These are phyloP conservation scores for Muraenolepis orangiensis DNA, from an alignment of 2,797 vertebrate genomes.

Conservation along the genomic window DNA sequence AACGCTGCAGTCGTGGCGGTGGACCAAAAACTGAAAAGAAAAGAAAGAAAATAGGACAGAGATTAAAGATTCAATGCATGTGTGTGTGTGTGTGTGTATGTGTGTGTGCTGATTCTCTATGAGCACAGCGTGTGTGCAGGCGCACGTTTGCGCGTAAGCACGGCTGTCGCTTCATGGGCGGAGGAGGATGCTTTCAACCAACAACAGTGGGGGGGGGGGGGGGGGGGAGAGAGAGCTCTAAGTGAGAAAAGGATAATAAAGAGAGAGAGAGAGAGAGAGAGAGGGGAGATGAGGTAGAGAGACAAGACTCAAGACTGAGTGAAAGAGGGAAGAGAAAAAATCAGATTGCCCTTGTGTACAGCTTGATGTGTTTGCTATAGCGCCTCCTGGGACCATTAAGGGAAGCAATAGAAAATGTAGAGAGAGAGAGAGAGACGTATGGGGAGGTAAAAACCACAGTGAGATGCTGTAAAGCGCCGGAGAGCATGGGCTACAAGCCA, in stretches of 20 bases:
- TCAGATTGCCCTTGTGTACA: background rate
- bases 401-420: too few species aligned
- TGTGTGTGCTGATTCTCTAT: too few species aligned
- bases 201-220: slow-evolving; percentile 26
- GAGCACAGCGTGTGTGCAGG: slow-evolving; percentile 23
- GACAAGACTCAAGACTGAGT: slow-evolving; percentile 13
- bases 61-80: slow-evolving; percentile 70
- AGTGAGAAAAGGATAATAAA: slow-evolving; percentile 15
- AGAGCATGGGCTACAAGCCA: background rate
- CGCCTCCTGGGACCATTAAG: too few species aligned
- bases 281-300: background rate
- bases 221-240: background rate
- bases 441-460: background rate
- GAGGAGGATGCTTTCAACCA: slow-evolving; percentile 56
- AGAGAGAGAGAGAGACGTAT: background rate
- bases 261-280: slow-evolving; percentile 16
- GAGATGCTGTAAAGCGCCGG: too few species aligned
- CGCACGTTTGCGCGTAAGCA: slow-evolving; percentile 53
- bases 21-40: slow-evolving; percentile 47
- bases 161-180: slow-evolving; percentile 51
- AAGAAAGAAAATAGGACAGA: slow-evolving; percentile 67
- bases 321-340: slow-evolving; percentile 7
- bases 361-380: too few species aligned
- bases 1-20: slow-evolving; percentile 66
- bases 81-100: slow-evolving; percentile 44